These are phyloP conservation scores for Drosophila grimshawi DNA, from an alignment of 1,140 invertebrate species.

Conservation along the genomic window DNA sequence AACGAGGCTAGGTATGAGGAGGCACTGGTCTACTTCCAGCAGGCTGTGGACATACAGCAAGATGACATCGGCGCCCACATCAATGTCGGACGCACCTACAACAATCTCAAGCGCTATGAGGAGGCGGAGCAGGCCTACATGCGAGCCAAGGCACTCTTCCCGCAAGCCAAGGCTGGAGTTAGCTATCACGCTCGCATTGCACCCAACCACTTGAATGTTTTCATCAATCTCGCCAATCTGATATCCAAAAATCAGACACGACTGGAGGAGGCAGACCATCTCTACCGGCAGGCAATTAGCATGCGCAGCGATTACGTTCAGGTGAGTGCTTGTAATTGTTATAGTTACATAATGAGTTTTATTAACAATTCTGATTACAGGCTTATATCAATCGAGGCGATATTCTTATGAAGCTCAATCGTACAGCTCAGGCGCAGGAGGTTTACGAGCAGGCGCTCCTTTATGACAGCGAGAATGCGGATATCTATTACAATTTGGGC, in stretches of 20 bases:
- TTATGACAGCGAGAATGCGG: constrained; percentile 97
- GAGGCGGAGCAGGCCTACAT: constrained; percentile 97
- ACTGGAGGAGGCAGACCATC: constrained; percentile 96
- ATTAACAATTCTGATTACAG: constrained; percentile 85
- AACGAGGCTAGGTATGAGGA: constrained; percentile 92
- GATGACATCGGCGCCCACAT: constrained; percentile 98
- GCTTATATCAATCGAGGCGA: constrained; percentile 99
- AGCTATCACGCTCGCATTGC: constrained; percentile 97
- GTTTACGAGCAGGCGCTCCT: constrained; percentile 96
- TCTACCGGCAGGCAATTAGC: constrained; percentile 97
- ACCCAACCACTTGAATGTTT: constrained; percentile 98
- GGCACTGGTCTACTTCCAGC: constrained; percentile 95
- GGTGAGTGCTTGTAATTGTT: neutral
- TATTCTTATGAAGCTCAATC: constrained; percentile 97
- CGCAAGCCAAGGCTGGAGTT: constrained; percentile 95
- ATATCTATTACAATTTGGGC: constrained; percentile 99
- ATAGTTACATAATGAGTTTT: no score
- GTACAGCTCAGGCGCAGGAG: constrained; percentile 96
- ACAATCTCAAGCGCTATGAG: constrained; percentile 95
- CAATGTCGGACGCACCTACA: constrained; percentile 97
- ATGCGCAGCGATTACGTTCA: constrained; percentile 97
- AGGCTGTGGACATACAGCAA: constrained; percentile 96
- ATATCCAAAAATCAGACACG: constrained; percentile 96
- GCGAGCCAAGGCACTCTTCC: constrained; percentile 94
- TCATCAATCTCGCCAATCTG: constrained; percentile 97